Conservation (phyloP, 2,113 vertebrate genomes). For the Candoia aspera region DNA sequence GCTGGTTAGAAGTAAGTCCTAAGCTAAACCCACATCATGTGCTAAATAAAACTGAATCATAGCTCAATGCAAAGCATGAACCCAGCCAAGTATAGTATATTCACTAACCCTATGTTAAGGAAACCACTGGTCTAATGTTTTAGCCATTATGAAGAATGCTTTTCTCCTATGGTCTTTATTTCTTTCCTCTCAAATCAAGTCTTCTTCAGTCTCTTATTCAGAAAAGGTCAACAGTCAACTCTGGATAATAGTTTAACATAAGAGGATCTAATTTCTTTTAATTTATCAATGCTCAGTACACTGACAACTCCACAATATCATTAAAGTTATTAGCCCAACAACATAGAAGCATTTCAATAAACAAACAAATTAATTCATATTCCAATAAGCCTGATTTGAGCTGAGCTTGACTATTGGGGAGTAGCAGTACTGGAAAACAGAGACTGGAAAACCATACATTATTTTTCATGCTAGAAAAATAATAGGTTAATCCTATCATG, state of each 20-base stretch:
- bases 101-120: background rate
- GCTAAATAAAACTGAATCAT: background rate
- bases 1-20: background rate
- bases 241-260: background rate
- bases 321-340: background rate
- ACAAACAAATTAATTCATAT: too few relatives aligned
- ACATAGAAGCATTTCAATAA: background rate
- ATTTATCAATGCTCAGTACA: background rate
- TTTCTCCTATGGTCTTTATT: background rate
- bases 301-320: background rate
- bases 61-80: background rate
- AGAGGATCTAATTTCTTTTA: background rate
- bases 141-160: background rate
- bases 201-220: background rate
- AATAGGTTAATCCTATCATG: background rate
- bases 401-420: too few relatives aligned
- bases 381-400: too few relatives aligned
- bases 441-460: too few relatives aligned
- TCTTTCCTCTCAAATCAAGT: background rate
- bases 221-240: background rate
- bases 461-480: too few relatives aligned
- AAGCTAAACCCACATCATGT: background rate
- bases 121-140: background rate
- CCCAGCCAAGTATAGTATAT: background rate
- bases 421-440: too few relatives aligned